These are phyloP conservation scores for Climacteris rufus DNA, from an alignment of 2,113 vertebrate species.

Conservation along the genomic window DNA sequence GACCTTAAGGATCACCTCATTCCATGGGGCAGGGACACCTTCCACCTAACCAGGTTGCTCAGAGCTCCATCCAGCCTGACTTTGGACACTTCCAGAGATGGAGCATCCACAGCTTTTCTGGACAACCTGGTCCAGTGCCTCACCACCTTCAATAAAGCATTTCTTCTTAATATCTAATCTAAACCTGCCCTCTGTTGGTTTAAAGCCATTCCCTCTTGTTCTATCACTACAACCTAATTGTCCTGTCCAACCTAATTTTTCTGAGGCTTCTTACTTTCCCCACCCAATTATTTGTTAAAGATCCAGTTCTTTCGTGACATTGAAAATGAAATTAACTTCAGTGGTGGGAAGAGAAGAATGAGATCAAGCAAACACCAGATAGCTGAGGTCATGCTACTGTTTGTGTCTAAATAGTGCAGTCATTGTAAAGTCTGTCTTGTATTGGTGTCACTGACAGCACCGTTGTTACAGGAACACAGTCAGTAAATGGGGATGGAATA, in stretches of 20 bases:
- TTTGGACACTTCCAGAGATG: background rate
- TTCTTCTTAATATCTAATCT: background rate
- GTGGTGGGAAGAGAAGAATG: background rate
- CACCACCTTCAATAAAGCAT: background rate
- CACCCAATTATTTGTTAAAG: background rate
- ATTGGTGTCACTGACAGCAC: fast-evolving
- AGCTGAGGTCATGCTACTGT: background rate
- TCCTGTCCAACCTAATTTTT: background rate
- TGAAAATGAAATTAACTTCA: background rate
- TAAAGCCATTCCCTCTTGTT: background rate
- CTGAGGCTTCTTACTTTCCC: background rate
- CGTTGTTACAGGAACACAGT: background rate
- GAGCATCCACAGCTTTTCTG: background rate
- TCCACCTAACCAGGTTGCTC: background rate
- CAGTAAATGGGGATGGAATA: background rate
- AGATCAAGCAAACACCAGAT: background rate
- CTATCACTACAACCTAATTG: background rate
- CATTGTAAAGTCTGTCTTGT: background rate
- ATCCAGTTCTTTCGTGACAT: background rate
- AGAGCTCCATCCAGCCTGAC: background rate
- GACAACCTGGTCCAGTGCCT: background rate
- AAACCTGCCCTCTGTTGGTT: background rate
- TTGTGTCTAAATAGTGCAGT: background rate
- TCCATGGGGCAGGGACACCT: background rate
- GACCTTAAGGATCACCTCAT: background rate